Conservation (phyloP, 1,140 invertebrate species). For the Drosophila melanica region DNA sequence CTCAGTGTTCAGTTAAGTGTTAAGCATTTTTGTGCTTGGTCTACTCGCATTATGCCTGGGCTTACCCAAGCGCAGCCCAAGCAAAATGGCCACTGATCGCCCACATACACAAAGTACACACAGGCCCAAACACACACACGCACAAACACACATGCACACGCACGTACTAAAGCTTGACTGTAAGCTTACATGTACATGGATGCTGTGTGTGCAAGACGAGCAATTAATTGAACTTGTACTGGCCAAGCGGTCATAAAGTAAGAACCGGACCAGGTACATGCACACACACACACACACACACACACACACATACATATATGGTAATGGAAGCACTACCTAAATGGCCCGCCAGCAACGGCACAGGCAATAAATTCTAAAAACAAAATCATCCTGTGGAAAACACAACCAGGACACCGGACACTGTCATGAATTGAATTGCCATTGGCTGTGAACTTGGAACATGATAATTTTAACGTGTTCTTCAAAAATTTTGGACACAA, state of each 20-base stretch:
- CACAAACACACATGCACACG: neutral
- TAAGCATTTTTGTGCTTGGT: conserved; percentile 54
- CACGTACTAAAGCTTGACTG: neutral
- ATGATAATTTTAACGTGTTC: conserved; percentile 2
- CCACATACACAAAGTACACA: conserved; percentile 14
- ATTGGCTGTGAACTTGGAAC: conserved; percentile 6
- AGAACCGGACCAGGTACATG: conserved; percentile 2
- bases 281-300: conserved; percentile 17
- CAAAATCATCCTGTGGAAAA: neutral
- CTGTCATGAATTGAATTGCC: conserved; percentile 47
- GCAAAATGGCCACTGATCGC: conserved; percentile 38
- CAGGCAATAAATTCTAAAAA: conserved; percentile 28
- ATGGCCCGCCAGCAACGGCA: neutral
- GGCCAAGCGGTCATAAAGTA: conserved; percentile 7
- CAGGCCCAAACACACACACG: conserved; percentile 18
- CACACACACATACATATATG: conserved; percentile 11
- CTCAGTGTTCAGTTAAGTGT: conserved; percentile 51
- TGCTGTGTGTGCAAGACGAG: conserved; percentile 45
- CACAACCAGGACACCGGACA: neutral
- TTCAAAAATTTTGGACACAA: neutral
- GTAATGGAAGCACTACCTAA: neutral
- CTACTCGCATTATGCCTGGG: conserved; percentile 18
- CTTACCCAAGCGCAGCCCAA: conserved; percentile 13
- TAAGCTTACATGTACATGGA: conserved; percentile 27
- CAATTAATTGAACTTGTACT: conserved; percentile 64